A percentile compares a stretch with the other conserved stretches of the same genome.
Conservation (phyloP, 2,113 vertebrate species). For the Antigone vipio region DNA sequence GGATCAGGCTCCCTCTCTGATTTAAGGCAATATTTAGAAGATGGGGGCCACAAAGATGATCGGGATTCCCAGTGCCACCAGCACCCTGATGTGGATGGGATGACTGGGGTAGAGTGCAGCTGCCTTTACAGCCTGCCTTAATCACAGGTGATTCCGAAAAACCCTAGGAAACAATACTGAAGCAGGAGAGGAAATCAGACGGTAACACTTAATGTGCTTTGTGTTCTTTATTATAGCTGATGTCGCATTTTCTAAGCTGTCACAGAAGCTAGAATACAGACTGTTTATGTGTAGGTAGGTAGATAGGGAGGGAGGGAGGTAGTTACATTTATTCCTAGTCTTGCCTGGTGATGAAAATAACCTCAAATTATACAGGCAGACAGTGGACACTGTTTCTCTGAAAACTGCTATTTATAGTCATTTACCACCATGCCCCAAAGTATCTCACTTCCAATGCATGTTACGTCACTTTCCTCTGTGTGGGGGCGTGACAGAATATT, state of each 20-base stretch:
- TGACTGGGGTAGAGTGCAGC: neutral
- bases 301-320: neutral
- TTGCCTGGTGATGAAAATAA: neutral
- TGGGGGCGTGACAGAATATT: neutral
- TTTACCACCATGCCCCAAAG: rapidly evolving
- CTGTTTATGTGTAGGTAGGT: neutral
- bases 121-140: neutral
- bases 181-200: neutral
- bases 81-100: neutral
- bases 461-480: neutral
- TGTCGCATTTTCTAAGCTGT: neutral
- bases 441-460: neutral
- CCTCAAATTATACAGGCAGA: neutral
- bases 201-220: neutral
- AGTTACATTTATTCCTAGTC: neutral
- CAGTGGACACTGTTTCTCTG: neutral
- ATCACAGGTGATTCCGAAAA: neutral
- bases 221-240: neutral
- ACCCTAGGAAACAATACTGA: neutral
- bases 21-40: neutral
- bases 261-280: neutral
- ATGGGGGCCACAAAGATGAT: rapidly evolving
- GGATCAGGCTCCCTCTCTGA: neutral
- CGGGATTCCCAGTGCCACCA: neutral
- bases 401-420: neutral